Conservation (phyloP, 2,113 vertebrate genomes). For the Oreamnos americanus region DNA sequence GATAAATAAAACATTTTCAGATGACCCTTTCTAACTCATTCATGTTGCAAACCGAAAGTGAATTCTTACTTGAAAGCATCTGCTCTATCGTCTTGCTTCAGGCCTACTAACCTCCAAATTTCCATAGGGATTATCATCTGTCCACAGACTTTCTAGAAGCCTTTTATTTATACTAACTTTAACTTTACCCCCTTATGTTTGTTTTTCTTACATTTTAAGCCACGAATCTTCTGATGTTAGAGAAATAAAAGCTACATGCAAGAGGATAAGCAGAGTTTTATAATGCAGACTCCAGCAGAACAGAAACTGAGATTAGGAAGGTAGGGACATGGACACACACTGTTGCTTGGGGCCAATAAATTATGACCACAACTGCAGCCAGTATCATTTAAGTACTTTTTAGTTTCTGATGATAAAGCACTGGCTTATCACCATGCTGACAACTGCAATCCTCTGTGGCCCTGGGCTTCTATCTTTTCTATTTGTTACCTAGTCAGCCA, state of each 20-base stretch:
- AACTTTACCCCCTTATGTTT: not conserved
- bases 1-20: constrained; percentile 30
- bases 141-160: not conserved
- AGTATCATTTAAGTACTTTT: constrained; percentile 77
- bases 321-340: not conserved
- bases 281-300: constrained; percentile 63
- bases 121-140: not conserved
- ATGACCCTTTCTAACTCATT: not conserved
- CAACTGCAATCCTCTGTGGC: constrained; percentile 65
- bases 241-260: constrained; percentile 39
- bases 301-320: constrained; percentile 47
- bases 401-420: constrained; percentile 77
- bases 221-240: constrained; percentile 8
- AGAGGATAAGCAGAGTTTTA: constrained; percentile 53
- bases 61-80: not conserved
- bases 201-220: not conserved
- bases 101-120: not conserved
- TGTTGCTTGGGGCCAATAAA: constrained; percentile 68
- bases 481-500: constrained; percentile 69
- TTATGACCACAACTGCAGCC: constrained; percentile 64
- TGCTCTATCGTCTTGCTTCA: not conserved
- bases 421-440: constrained; percentile 67
- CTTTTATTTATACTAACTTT: not conserved
- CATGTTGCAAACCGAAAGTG: not conserved
- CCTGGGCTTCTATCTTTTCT: constrained; percentile 54